Evolutionary conservation across 2,113 vertebrate species (phyloP).

Genomic region (Heterotilapia buettikoferi): DNA sequence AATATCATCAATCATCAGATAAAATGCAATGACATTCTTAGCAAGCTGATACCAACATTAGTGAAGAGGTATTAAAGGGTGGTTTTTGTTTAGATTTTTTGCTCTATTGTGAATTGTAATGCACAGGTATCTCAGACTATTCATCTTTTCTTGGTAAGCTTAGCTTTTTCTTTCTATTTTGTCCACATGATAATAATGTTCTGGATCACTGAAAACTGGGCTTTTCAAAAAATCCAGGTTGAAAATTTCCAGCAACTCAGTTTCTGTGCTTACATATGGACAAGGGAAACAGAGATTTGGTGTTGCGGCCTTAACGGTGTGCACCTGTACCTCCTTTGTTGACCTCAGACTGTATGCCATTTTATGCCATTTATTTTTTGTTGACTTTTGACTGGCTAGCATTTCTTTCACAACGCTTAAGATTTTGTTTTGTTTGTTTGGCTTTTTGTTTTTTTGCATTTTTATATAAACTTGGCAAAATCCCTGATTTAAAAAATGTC

Average conservation of each 20-base stretch:
- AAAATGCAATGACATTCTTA: background rate
- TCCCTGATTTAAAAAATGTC: background rate
- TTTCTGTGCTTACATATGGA: background rate
- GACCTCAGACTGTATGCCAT: background rate
- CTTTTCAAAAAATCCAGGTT: background rate
- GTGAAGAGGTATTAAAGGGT: background rate
- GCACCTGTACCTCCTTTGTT: background rate
- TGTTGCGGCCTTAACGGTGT: background rate
- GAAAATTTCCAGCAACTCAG: background rate
- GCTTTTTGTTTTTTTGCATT: background rate
- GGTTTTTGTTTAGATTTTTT: background rate
- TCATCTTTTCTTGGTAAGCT: background rate
- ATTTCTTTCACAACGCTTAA: background rate
- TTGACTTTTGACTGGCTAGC: background rate
- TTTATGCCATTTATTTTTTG: background rate
- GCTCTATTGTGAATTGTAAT: background rate
- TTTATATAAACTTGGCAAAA: background rate
- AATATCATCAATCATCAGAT: background rate
- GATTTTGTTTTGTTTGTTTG: background rate
- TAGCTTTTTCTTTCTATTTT: background rate
- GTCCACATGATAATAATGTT: background rate
- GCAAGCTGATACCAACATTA: background rate
- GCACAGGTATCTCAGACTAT: background rate
- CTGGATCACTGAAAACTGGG: background rate
- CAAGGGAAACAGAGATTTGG: background rate